A percentile compares a stretch with the other conserved stretches of the same genome.
These are phyloP conservation scores for Eidolon dupreanum DNA, from an alignment of 2,797 vertebrate species.

Conservation along the genomic window DNA sequence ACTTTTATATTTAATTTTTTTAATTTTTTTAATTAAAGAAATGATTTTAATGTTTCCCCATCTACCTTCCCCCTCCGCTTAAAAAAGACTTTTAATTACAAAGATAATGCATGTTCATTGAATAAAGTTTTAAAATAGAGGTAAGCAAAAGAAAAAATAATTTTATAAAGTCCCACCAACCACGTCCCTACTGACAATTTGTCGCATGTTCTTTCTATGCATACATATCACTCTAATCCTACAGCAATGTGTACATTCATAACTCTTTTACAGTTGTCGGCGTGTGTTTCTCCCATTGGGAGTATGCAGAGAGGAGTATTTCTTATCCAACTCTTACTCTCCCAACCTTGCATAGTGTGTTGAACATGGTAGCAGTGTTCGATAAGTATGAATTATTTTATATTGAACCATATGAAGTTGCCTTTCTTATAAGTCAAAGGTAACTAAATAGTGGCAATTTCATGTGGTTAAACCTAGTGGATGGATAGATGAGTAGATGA, in stretches of 20 bases:
- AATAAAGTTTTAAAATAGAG: slow-evolving; percentile 1
- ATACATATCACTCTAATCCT: background rate
- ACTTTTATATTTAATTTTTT: background rate
- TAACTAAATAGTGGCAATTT: background rate
- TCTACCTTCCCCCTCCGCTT: no score
- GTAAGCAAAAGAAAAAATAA: background rate
- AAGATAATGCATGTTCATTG: background rate
- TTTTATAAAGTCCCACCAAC: background rate
- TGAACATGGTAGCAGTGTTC: background rate
- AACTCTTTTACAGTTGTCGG: background rate
- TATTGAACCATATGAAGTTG: background rate
- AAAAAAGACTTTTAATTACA: background rate
- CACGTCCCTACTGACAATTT: background rate
- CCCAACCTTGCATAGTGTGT: background rate
- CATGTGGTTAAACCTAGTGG: background rate
- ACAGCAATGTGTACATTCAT: background rate
- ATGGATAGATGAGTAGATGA: background rate
- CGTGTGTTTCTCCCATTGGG: background rate
- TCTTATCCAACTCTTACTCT: background rate
- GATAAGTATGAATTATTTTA: slow-evolving; percentile 27
- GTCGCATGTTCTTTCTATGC: background rate
- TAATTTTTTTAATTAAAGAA: no score
- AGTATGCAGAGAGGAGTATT: background rate
- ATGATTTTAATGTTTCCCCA: no score
- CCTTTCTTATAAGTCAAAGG: slow-evolving; percentile 20